Conservation (phyloP, 2,113 vertebrate genomes). For the Meriones unguiculatus region DNA sequence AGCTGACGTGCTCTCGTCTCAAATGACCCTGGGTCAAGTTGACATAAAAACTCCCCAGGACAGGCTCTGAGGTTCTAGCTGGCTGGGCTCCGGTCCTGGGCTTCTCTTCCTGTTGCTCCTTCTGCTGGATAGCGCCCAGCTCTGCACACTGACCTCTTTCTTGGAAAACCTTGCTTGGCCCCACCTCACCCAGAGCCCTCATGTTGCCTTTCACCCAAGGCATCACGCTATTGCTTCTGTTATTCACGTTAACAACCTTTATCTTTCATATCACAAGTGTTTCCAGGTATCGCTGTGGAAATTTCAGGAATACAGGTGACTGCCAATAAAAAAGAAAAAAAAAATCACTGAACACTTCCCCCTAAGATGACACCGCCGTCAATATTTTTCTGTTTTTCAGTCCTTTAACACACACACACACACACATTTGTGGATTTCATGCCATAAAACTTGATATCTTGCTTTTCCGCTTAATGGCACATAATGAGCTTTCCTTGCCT, state of each 20-base stretch:
- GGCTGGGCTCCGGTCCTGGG: not conserved
- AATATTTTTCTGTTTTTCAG: not conserved
- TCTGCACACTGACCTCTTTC: not conserved
- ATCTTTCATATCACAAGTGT: not conserved
- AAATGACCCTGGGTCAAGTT: not conserved
- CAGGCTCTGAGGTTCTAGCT: not conserved
- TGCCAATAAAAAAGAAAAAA: not conserved
- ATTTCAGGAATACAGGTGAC: slow-evolving; percentile 2
- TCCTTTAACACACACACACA: not conserved
- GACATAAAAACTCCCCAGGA: not conserved
- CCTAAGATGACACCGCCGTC: not conserved
- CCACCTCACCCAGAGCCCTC: not conserved
- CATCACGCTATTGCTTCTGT: not conserved
- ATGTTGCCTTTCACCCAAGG: not conserved
- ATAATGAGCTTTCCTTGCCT: not conserved
- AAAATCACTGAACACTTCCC: not conserved
- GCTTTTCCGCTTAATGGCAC: slow-evolving; percentile 16
- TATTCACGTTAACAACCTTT: slow-evolving; percentile 27
- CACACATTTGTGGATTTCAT: not conserved
- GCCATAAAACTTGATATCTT: not conserved
- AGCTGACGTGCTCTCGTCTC: not conserved
- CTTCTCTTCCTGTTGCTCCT: not conserved
- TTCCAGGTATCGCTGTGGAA: not conserved
- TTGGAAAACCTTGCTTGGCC: not conserved
- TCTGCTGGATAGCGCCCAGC: not conserved